Conservation (phyloP, 2,888 invertebrate genomes). For the Hyppa rectilinea region DNA sequence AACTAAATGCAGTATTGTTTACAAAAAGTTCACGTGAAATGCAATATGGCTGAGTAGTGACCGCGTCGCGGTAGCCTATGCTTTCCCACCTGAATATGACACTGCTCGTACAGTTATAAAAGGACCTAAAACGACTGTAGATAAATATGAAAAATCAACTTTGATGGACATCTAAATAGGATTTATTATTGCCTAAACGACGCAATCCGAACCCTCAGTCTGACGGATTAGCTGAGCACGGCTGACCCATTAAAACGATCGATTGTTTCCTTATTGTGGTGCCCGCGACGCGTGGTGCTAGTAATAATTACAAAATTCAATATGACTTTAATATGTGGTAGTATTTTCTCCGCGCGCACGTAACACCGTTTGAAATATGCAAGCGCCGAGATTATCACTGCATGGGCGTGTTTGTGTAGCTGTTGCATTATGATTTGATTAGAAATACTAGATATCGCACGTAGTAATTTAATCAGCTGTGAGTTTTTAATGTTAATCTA, state of each 20-base stretch:
- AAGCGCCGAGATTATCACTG: conserved; percentile 57
- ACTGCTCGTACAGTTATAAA: conserved; percentile 77
- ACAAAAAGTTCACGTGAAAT: conserved; percentile 85
- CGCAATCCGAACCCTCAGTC: conserved; percentile 77
- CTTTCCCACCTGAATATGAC: conserved; percentile 90
- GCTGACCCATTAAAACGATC: conserved; percentile 90
- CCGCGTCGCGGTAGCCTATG: conserved; percentile 89
- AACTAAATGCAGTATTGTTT: conserved; percentile 83
- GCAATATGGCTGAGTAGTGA: conserved; percentile 86
- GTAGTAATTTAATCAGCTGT: conserved; percentile 52
- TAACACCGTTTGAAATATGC: conserved; percentile 55
- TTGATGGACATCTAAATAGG: conserved; percentile 76
- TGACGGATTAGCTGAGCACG: conserved; percentile 88
- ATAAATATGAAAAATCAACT: conserved; percentile 74
- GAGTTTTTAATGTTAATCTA: conserved; percentile 37
- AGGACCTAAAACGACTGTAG: conserved; percentile 75
- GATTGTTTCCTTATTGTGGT: conserved; percentile 90
- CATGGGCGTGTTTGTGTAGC: conserved; percentile 52
- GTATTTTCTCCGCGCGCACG: conserved; percentile 55
- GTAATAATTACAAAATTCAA: conserved; percentile 81
- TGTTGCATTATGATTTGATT: conserved; percentile 61
- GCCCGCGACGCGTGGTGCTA: conserved; percentile 77
- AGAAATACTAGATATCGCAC: conserved; percentile 47
- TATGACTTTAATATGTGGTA: conserved; percentile 65
- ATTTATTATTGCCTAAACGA: conserved; percentile 78